Base-by-base conservation (phyloP, 1,140 invertebrate genomes). In the Trichoplusia ni region DNA sequence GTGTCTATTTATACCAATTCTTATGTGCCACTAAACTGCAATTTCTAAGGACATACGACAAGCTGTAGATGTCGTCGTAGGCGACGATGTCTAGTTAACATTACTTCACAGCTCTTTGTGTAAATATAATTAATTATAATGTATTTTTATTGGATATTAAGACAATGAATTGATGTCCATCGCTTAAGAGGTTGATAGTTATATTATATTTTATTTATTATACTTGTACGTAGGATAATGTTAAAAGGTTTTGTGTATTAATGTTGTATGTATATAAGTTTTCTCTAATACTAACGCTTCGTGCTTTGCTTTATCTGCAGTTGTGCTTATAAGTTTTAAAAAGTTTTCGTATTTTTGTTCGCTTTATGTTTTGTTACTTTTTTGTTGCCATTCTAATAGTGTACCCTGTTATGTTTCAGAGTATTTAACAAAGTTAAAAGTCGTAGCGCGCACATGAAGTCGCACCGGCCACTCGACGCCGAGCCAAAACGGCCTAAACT, bases 381-480 rank as follows among this genome's bases (percentile, higher is more conserved):
- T 85, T 44, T 74, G 73, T 87, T 89, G 84, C 82, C 61, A 23
- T 75, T 83, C 73, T 84, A 85, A 89, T 86, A 71, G 60, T 80
- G 67, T 86, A 77, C 81, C 87, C 74, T 86, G 65, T 90, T 92
- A 82, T 91, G 87, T 95, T 93, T 73, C 93, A 98, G 97, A 93
- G 95, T 98, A 90, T 99, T 99, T 94, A 95, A 95, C 91, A 99
- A 99, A 94, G 97, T 99, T 76, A 98, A 98, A 93, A 98, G 97
- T 93, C 94, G 98, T 91, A 98, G 97, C 93, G 97, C 98, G 56
- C 98, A 99, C 92, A 99, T 99, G 98, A 99, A 99, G 92, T 98
- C 97, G 65, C 98, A 99, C 92, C 94, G 96, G 78, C 95, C 95
- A 81, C 94, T 94, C 73, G 95, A 95, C 77, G 92, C 93, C 67